Evolutionary conservation across 1,140 invertebrate genomes (phyloP), one percentile per base, ranked within the genome.

Genomic region (Anastrepha ludens): DNA sequence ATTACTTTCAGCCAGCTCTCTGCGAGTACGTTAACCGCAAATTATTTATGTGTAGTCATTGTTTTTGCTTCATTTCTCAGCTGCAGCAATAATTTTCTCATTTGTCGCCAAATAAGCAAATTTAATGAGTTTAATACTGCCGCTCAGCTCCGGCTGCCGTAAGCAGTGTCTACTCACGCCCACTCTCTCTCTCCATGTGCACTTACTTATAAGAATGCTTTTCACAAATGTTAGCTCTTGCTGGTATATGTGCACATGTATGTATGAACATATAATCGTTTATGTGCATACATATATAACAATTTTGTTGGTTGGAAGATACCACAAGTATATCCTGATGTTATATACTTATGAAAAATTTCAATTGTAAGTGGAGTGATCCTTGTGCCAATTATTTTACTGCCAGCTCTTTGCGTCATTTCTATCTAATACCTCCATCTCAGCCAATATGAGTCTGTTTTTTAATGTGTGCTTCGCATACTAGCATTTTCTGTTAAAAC

Each of bases 41-140:
- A 62, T n/a, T 13, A 62, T 5, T 62, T 29, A 29, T 62, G 90
- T 91, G 89, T 89, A 65, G 87, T 87, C 89, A 60, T 86, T 86
- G 87, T 86, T 67, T 65, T 67, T 55, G 17, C 17, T 39, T 8
- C 6, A 29, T 50, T 9, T 55, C 47, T 88, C 88, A 88, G 87
- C 87, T 89, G 87, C 62, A 55, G n/a, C 29, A 59, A 65, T 50
- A 20, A 67, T 44, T 55, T 47, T 47, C 86, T 50, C 39, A 87
- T 90, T 85, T 89, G 88, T 90, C 88, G 88, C 70, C 67, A 90
- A 90, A 89, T 88, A 20, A 87, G 88, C 86, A 87, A 67, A 47
- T 67, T 50, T 67, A 87, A 50, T 87, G 59, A 41, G 50, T 64
- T 15, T 81, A 5, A 7, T 41, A 55, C 55, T 50, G n/a, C 44